Evolutionary conservation across 2,113 vertebrate genomes (phyloP).

Genomic region (Vulpes lagopus): DNA sequence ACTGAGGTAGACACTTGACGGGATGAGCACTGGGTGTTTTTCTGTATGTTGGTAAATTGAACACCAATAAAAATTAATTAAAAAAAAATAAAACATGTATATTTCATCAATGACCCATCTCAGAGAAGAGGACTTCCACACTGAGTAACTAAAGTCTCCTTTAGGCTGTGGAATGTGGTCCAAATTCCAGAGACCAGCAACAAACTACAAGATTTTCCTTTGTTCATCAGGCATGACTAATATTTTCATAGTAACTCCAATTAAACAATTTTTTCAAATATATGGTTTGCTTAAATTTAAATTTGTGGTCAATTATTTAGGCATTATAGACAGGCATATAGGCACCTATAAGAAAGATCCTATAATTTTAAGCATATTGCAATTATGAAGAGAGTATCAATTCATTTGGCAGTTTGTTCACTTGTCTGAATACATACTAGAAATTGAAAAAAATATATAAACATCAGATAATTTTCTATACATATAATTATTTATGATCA

Average conservation of each 20-base stretch:
- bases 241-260: not conserved
- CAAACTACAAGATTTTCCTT: not conserved
- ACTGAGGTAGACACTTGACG: too few species aligned
- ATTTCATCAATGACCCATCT: not conserved
- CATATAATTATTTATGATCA: constrained; percentile 48
- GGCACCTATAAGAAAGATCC: not conserved
- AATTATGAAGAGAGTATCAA: not conserved
- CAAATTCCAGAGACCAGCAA: not conserved
- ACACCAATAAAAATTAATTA: too few species aligned
- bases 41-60: too few species aligned
- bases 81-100: not conserved
- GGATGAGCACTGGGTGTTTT: too few species aligned
- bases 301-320: not conserved
- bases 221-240: not conserved
- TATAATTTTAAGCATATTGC: constrained; percentile 19
- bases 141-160: not conserved
- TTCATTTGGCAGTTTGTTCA: not conserved
- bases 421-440: not conserved
- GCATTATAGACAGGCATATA: not conserved
- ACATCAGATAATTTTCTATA: not conserved
- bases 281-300: not conserved
- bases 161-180: not conserved
- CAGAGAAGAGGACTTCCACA: not conserved
- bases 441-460: constrained; percentile 66
- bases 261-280: not conserved